phyloP scores from a whole-genome alignment of 2,113 vertebrate genomes.

The Malurus cyaneus region DNA sequence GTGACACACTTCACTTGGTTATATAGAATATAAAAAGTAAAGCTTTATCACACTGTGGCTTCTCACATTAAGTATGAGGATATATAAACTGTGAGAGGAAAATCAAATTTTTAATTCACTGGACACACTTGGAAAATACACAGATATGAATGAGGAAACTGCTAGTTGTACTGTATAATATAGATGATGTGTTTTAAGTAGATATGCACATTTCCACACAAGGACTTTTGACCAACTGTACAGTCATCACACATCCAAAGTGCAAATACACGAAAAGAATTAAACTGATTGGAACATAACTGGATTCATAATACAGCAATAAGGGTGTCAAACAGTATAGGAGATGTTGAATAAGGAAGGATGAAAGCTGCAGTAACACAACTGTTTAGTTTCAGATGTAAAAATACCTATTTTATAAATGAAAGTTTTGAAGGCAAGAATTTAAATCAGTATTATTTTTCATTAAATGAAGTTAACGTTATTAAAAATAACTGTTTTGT shows the following conservation, averaged over 20 bases:
- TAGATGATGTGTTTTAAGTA: accelerated
- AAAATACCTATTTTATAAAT: background rate
- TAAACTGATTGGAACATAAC: background rate
- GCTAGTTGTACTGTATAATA: background rate
- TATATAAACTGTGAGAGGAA: background rate
- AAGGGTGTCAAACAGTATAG: background rate
- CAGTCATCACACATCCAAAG: accelerated
- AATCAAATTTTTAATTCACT: background rate
- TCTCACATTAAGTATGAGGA: background rate
- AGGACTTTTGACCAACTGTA: background rate
- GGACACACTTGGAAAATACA: background rate
- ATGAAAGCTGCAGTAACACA: background rate
- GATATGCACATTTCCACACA: background rate
- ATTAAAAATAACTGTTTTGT: background rate
- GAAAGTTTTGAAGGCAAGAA: background rate
- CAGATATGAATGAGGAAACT: background rate
- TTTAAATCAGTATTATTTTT: background rate
- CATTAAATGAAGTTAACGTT: background rate
- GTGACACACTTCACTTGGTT: background rate
- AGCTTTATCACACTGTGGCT: background rate
- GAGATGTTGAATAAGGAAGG: background rate
- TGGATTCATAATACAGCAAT: background rate
- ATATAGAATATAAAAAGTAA: background rate
- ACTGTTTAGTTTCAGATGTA: background rate
- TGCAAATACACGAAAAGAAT: background rate